Conservation (phyloP, 2,113 vertebrate species). For the Aix galericulata region DNA sequence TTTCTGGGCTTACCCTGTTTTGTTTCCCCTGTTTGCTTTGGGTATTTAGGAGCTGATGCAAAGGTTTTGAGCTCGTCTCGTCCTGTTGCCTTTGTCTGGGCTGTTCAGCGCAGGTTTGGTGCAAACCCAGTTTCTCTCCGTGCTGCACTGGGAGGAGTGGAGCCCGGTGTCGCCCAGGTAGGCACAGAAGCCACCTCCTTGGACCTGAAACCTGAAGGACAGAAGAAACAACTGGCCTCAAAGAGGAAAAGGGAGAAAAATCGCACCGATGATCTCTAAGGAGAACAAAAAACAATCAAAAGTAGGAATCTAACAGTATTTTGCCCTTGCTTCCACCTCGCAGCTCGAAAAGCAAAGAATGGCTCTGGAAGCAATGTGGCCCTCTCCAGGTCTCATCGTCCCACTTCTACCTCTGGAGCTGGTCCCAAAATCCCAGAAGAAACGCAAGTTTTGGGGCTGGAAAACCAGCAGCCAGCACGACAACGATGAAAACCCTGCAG, state of each 20-base stretch:
- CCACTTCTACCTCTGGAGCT: too few species aligned
- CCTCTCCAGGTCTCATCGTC: neutral
- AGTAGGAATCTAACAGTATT: neutral
- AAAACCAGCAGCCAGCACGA: neutral
- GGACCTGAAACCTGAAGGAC: neutral
- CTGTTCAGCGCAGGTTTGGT: neutral
- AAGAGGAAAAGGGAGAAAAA: neutral
- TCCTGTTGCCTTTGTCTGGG: neutral
- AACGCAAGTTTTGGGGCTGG: accelerated
- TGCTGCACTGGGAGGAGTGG: neutral
- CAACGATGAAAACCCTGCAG: neutral
- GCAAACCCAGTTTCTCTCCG: slow-evolving; percentile 15
- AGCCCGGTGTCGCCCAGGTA: neutral
- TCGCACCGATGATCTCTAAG: neutral
- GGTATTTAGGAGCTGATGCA: neutral
- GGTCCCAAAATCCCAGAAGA: neutral
- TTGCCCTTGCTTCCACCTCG: neutral
- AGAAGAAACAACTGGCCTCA: neutral
- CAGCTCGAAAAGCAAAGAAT: neutral
- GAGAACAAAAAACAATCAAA: neutral
- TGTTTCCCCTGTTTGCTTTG: accelerated
- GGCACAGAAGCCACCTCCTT: neutral
- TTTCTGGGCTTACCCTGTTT: neutral
- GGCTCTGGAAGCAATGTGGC: neutral
- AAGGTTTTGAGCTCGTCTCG: neutral